These are phyloP conservation scores for Liodrosophila aerea DNA, from an alignment of 2,888 invertebrate genomes.

Conservation along the genomic window DNA sequence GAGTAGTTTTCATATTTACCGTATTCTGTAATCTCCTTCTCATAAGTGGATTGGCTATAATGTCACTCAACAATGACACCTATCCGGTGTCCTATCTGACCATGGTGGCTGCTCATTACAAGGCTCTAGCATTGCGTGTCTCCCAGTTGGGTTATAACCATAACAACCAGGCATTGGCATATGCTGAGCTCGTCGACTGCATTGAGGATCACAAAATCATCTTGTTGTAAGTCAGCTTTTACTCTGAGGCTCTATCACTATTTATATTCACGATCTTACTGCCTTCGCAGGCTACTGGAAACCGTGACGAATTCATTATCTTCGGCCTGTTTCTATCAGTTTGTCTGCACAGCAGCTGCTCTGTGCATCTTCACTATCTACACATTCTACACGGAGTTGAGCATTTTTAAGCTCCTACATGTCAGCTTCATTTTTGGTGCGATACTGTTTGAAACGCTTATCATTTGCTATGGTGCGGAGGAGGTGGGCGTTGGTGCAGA, in stretches of 20 bases:
- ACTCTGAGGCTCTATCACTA: too few relatives aligned
- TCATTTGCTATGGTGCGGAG: conserved; percentile 84
- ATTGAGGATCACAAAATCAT: too few relatives aligned
- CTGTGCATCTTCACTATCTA: conserved; percentile 81
- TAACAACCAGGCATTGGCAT: too few relatives aligned
- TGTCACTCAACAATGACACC: conserved; percentile 59
- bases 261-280: too few relatives aligned
- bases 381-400: conserved; percentile 77
- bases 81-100: conserved; percentile 74
- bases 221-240: conserved; percentile 48
- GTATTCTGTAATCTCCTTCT: conserved; percentile 27
- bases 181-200: too few relatives aligned
- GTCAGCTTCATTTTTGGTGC: conserved; percentile 68
- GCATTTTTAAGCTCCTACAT: conserved; percentile 30
- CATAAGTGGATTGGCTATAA: conserved; percentile 28
- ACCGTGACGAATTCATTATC: conserved; percentile 83
- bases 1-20: conserved; percentile 9
- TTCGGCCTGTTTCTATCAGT: conserved; percentile 83
- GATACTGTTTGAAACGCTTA: conserved; percentile 83
- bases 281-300: conserved; percentile 82
- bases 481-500: conserved; percentile 83
- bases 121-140: conserved; percentile 66
- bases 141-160: too few relatives aligned
- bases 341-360: conserved; percentile 82
- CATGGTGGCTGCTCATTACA: conserved; percentile 72